Base-by-base conservation (phyloP, 2,888 invertebrate genomes). In the Cataglyphis altisquamis region DNA sequence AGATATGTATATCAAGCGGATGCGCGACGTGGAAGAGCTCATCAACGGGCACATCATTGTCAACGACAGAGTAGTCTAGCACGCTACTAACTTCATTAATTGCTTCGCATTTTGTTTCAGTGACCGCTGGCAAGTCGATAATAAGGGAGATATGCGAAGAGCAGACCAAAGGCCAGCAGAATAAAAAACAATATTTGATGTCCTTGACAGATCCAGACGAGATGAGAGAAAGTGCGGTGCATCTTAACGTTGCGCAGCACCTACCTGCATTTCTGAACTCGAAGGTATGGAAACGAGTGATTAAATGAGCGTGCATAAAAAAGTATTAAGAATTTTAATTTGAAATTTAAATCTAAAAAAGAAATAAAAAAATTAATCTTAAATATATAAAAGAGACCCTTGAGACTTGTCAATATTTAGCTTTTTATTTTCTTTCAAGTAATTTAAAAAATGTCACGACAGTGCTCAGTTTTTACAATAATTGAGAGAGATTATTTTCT, bases 151-250 rank as follows among this genome's bases (percentile, higher is more conserved):
- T 45, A 29, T 52, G 48, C 15, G 10, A 10, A 12, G 63, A 41
- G 18, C 60, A 45, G 25, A 39, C 75, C 82, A 85, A 82, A 87
- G 87, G 82, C 29, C 67, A 57, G 32, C 32, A 45, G 32, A 64
- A 21, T 75, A 63, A 74, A 63, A 83, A 85, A 78, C 57, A 63
- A 74, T 73, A 45, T 45, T 36, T 66, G 10, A 32, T 62, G 77
- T 81, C 73, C 84, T 87, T 82, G 52, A 68, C 55, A 45, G 57
- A 55, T 66, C 68, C 81, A 52, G 52, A 52, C n/a, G n/a, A 48
- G 52, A 32, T 63, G n/a, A 21, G 73, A 72, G 81, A 77, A 82
- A 77, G 32, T 78, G 36, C 55, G n/a, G 39, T 55, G 55, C 55
- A 67, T 64, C 74, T 75, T 36, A 36, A 75, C 29, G 29, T 36